Base-by-base conservation (phyloP, 2,797 vertebrate species). In the Xiphorhynchus erythropygius region DNA sequence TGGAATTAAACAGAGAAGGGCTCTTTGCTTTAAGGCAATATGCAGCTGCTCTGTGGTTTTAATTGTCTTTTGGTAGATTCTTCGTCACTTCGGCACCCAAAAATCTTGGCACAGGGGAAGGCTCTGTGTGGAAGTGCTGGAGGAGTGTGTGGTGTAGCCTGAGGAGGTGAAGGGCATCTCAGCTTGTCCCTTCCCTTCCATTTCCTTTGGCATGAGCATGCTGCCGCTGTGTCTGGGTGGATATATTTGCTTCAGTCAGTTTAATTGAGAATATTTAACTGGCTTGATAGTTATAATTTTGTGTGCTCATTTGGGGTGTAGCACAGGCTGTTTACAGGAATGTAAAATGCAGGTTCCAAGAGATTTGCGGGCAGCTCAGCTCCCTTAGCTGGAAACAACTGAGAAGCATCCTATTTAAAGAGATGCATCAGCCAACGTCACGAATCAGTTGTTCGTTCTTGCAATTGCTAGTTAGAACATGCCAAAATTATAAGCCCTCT, bases 21-120 rank as follows among this genome's bases (percentile, higher is more conserved):
- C 24, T 53, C 3, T 73, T 84, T 42, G 63, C 35, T 81, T n/a
- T 71, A 52, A 70, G 84, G 73, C 56, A 75, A 60, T 33, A 9
- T 0, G 5, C 60, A 71, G 68, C 13, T 53, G 50, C 28, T 78
- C 0, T 0, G 0, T 65, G 65, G 3, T 1, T 30, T 90, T 83
- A 63, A 5, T 25, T 57, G 53, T 33, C 30, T 90, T 89, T 59
- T 52, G 30, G 13, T 67, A 30, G 47, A 30, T 93, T 63, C 21
- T 74, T 84, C 24, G 22, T 81, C 39, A 6, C 32, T 68, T 70
- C 7, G 69, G 73, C 13, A 8, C 11, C 63, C 30, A 3, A 42
- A 76, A 69, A 33, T 2, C 13, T 33, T 41, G 47, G 57, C 49
- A 49, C 69, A 56, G 64, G 68, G 78, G 62, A 50, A 42, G 64